Evolutionary conservation across 2,888 invertebrate species (phyloP).

Genomic region (Copidosoma aretas): DNA sequence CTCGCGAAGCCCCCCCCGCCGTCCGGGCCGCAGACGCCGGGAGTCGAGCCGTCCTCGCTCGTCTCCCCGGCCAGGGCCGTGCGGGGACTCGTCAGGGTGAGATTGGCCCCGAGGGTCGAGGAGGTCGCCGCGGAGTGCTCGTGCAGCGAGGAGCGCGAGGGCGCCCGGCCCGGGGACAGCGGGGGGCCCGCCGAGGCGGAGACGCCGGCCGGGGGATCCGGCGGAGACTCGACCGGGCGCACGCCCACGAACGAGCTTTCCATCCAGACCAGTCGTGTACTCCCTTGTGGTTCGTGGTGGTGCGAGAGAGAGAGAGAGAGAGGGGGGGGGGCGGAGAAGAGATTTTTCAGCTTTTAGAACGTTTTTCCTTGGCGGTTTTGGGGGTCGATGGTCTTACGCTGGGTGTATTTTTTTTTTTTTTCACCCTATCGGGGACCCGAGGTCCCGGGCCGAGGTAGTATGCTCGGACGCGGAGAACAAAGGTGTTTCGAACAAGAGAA

Average conservation of each 20-base stretch:
- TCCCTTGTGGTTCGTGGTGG: slow-evolving; percentile 61
- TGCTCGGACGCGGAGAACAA: no score
- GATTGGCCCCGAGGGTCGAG: not conserved
- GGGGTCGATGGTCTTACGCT: no score
- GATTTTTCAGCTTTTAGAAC: not conserved
- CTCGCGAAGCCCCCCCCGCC: slow-evolving; percentile 9
- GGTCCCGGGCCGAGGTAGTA: no score
- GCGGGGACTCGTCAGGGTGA: slow-evolving; percentile 6
- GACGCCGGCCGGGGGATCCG: not conserved
- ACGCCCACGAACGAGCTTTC: slow-evolving; percentile 91
- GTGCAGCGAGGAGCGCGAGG: slow-evolving; percentile 17
- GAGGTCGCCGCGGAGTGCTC: not conserved
- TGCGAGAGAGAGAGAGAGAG: slow-evolving; percentile 2
- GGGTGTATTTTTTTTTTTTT: no score
- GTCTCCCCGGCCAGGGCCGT: slow-evolving; percentile 23
- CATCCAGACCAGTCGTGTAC: slow-evolving; percentile 83
- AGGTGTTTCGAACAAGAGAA: no score
- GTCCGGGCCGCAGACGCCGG: slow-evolving; percentile 18
- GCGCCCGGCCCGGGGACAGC: not conserved
- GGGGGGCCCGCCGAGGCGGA: not conserved
- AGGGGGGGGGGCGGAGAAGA: slow-evolving; percentile 8
- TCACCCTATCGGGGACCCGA: no score
- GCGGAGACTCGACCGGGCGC: slow-evolving; percentile 82
- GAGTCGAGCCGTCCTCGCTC: slow-evolving; percentile 35
- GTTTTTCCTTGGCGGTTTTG: no score